Evolutionary conservation across 2,797 vertebrate genomes (phyloP), one percentile per base, ranked within the genome.

Genomic region (Schizopygopsis malacanthus): DNA sequence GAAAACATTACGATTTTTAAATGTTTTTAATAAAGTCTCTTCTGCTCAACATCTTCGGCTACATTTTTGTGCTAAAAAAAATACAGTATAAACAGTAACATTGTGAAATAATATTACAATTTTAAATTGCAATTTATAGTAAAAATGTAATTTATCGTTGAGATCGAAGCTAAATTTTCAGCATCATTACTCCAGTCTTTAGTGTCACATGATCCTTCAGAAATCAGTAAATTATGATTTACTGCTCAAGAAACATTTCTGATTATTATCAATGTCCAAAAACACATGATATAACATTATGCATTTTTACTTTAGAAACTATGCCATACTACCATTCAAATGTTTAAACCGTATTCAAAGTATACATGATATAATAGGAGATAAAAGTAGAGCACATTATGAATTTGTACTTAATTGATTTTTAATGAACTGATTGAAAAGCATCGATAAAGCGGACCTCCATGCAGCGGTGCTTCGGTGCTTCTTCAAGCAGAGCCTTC

Each of bases 401-500:
- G 18, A 52, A 9, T 41, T 43, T 9, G 8, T 43, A 43, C 41
- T 43, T 43, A 9, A 43, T 43, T 9, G 41, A 43, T 43, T 8
- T 43, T 43, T 41, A 47, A 3, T 50, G 47, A 5, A 52, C 16
- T 69, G 33, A 9, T 39, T 18, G 16, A 20, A 16, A 37, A 50
- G 7, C 56, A 33, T 39, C 43, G 5, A 54, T 9, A 20, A 70
- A 76, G 45, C 82, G 90, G 69, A 99, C 98, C 96, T 97, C 88
- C 56, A 97, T 96, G 90, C 96, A 97, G 22, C 94, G 92, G 1
- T 95, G 94, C 83, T 93, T 95, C 89, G 94, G 89, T 47, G 96
- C 96, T 91, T 94, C 95, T 43, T 89, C 92, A 76, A 98, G 93
- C 85, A 98, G 89, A 54, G 94, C 96, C 56, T 95, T 94, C 88